A percentile compares a stretch with the other conserved stretches of the same genome.
These are phyloP conservation scores for Tolypeutes matacus DNA, from an alignment of 2,797 vertebrate species.

Conservation along the genomic window DNA sequence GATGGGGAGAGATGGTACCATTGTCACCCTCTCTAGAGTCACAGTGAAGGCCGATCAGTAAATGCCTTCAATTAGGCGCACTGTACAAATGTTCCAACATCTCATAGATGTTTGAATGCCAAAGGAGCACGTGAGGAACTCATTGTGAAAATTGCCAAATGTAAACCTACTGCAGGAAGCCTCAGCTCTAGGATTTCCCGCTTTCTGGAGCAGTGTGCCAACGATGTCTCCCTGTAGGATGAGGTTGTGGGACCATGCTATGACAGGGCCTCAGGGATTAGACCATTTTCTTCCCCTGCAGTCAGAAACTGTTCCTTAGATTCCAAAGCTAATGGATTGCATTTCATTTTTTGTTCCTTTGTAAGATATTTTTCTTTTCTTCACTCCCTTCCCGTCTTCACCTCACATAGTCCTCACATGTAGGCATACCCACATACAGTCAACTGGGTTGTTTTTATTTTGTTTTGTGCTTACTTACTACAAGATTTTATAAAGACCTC, in stretches of 20 bases:
- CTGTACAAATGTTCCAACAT: slow-evolving; percentile 15
- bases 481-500: neutral
- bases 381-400: neutral
- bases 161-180: neutral
- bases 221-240: neutral
- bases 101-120: neutral
- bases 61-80: neutral
- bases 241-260: neutral
- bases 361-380: neutral
- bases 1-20: neutral
- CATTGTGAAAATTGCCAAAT: neutral
- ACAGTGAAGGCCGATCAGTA: neutral
- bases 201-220: neutral
- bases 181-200: neutral
- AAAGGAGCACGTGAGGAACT: neutral
- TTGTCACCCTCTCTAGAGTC: neutral
- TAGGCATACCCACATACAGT: neutral
- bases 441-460: neutral
- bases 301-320: neutral
- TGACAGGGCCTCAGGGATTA: neutral
- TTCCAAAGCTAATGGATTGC: neutral
- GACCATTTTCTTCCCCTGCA: neutral
- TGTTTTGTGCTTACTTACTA: neutral
- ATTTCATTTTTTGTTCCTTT: neutral
- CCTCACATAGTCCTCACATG: neutral